phyloP scores from a whole-genome alignment of 2,888 invertebrate genomes.

The Didymodactylos carnosus region DNA sequence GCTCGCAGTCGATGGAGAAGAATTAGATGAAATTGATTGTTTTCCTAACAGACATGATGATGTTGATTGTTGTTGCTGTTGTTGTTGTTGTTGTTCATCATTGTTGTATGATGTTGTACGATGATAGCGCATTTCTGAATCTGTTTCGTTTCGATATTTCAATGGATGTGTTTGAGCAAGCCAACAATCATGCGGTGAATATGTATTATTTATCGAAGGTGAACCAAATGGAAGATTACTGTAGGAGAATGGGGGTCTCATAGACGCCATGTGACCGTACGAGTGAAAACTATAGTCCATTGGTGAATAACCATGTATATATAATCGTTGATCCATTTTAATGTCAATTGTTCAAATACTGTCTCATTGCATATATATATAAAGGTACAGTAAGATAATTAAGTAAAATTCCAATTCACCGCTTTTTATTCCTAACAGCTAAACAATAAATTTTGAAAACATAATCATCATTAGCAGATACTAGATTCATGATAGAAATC shows the following conservation, averaged over 20 bases:
- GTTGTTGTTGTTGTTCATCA: too few relatives aligned
- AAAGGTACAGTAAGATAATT: too few relatives aligned
- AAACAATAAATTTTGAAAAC: too few relatives aligned
- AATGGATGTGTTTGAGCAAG: neutral
- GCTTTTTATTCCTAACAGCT: too few relatives aligned
- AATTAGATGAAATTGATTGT: neutral
- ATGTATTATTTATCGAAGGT: neutral
- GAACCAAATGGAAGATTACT: neutral
- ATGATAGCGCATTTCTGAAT: neutral
- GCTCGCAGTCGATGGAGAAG: neutral
- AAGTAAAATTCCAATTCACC: too few relatives aligned
- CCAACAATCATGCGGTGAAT: neutral
- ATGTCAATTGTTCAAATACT: too few relatives aligned
- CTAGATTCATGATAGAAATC: too few relatives aligned
- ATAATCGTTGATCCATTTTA: too few relatives aligned
- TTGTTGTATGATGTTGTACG: neutral
- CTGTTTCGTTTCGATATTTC: too few relatives aligned
- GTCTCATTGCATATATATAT: too few relatives aligned
- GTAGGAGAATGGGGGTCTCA: neutral
- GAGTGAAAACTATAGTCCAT: neutral
- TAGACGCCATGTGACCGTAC: too few relatives aligned
- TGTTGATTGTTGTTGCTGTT: neutral
- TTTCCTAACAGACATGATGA: neutral
- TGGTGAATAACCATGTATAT: neutral
- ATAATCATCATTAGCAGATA: too few relatives aligned